Evolutionary conservation across 2,797 vertebrate genomes (phyloP).

Genomic region (Hirundo rustica): DNA sequence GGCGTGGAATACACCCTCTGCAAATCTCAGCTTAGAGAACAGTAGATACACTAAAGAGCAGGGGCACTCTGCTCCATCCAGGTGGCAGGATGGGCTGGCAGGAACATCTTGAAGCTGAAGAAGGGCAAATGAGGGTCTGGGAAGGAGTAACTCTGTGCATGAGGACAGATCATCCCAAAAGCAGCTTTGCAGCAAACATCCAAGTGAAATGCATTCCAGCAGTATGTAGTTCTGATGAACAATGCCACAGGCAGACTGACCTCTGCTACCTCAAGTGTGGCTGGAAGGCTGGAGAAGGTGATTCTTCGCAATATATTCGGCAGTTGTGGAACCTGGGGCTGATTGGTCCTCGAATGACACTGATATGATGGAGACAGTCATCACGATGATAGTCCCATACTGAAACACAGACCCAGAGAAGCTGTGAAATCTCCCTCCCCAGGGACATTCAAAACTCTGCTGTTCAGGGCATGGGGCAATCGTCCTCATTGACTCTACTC

Average conservation of each 20-base stretch:
- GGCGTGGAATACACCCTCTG: background rate
- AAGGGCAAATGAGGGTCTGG: accelerated
- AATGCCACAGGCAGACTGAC: background rate
- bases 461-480: background rate
- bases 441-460: background rate
- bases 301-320: background rate
- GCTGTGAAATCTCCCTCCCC: background rate
- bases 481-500: accelerated
- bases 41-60: background rate
- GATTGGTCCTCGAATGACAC: accelerated
- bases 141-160: background rate
- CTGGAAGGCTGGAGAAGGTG: background rate
- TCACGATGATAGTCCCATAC: accelerated
- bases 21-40: background rate
- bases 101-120: background rate
- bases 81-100: background rate
- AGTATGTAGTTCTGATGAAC: background rate
- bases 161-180: background rate
- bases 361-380: background rate
- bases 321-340: background rate
- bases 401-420: background rate
- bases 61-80: background rate
- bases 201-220: too few relatives aligned
- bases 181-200: background rate
- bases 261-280: background rate